These are phyloP conservation scores for Strix uralensis DNA, from an alignment of 2,113 vertebrate genomes.

Conservation along the genomic window DNA sequence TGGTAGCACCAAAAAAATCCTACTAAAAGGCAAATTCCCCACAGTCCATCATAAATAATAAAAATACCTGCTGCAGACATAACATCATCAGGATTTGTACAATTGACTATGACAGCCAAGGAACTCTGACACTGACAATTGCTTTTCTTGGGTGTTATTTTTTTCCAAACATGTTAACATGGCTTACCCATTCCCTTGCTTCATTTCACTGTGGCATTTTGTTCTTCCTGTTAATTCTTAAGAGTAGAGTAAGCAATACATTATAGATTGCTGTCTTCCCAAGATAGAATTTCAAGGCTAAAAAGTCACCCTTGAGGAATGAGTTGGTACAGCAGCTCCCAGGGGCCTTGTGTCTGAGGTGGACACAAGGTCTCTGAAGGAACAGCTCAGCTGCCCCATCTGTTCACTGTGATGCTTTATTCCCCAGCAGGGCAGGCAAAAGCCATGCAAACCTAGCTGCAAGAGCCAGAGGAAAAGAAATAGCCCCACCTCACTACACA, in stretches of 20 bases:
- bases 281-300: background rate
- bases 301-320: background rate
- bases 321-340: background rate
- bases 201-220: background rate
- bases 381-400: background rate
- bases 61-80: background rate
- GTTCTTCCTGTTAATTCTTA: background rate
- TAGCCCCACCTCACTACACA: background rate
- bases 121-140: background rate
- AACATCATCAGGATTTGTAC: background rate
- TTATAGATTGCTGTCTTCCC: background rate
- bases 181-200: background rate
- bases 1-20: background rate
- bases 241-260: background rate
- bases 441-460: background rate
- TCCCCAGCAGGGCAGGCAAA: background rate
- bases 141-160: background rate
- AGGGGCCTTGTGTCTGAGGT: accelerated
- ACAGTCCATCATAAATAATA: background rate
- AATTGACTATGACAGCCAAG: background rate
- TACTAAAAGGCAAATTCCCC: background rate
- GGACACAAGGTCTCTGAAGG: background rate
- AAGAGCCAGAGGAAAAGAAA: background rate
- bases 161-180: background rate
- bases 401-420: background rate